Evolutionary conservation across 2,113 vertebrate species (phyloP).

Genomic region (Semicossyphus pulcher): DNA sequence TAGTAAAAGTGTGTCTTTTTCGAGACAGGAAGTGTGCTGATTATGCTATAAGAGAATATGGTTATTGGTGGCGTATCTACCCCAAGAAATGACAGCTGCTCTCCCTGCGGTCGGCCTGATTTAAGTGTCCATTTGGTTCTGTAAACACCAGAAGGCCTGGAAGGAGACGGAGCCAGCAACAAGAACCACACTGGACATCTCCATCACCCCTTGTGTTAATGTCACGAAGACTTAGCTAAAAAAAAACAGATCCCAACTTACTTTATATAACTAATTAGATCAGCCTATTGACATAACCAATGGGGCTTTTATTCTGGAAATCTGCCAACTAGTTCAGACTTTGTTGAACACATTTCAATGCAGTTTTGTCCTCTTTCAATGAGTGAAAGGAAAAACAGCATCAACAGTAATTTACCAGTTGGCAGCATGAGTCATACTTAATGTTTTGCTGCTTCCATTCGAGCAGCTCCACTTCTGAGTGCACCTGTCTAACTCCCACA

Average conservation of each 20-base stretch:
- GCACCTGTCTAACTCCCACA: constrained; percentile 64
- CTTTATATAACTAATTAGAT: neutral
- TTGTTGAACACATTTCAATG: neutral
- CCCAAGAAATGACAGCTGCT: constrained; percentile 78
- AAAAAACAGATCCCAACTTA: constrained; percentile 11
- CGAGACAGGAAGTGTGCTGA: neutral
- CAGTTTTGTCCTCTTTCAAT: neutral
- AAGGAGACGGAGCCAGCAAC: constrained; percentile 62
- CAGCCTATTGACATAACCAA: neutral
- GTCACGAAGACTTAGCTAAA: constrained; percentile 42
- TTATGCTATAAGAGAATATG: neutral
- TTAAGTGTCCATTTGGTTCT: constrained; percentile 49
- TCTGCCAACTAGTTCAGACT: neutral
- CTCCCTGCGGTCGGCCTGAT: constrained; percentile 61
- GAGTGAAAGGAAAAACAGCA: neutral
- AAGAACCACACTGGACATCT: constrained; percentile 37
- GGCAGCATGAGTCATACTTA: constrained; percentile 57
- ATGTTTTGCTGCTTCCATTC: constrained; percentile 40
- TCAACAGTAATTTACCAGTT: constrained; percentile 16
- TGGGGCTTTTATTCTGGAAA: neutral
- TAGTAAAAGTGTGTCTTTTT: neutral
- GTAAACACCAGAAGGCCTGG: constrained; percentile 82
- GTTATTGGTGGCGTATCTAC: constrained; percentile 27
- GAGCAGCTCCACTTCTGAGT: constrained; percentile 35
- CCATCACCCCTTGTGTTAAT: constrained; percentile 33